phyloP scores from a whole-genome alignment of 2,113 vertebrate genomes.

The Gallinago media region DNA sequence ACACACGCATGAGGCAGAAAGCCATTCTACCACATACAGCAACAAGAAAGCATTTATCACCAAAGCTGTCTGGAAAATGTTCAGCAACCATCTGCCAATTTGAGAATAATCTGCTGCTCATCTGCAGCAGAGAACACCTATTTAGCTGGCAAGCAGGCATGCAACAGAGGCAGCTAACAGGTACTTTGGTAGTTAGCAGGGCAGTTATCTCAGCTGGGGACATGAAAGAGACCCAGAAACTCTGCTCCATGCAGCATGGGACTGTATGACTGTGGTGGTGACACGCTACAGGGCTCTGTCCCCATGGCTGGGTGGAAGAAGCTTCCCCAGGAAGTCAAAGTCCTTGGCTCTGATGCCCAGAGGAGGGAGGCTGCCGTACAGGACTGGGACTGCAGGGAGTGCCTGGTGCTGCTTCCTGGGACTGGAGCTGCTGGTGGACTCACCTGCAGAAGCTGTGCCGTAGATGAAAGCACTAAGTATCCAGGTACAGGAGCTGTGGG shows the following conservation, averaged over 20 bases:
- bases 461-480: neutral
- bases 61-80: neutral
- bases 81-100: slow-evolving; percentile 12
- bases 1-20: slow-evolving; percentile 18
- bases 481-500: neutral
- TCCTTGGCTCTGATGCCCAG: neutral
- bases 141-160: neutral
- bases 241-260: neutral
- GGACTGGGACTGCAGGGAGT: neutral
- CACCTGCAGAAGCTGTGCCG: too few relatives aligned
- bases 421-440: neutral
- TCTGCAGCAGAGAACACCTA: neutral
- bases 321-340: neutral
- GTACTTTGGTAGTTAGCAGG: neutral
- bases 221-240: neutral
- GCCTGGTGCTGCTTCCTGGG: neutral
- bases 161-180: neutral
- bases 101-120: neutral
- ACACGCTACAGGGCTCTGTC: neutral
- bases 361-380: neutral
- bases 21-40: neutral
- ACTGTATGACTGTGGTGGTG: neutral
- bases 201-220: neutral
- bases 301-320: neutral
- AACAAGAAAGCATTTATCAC: slow-evolving; percentile 20